Base-by-base conservation (phyloP, 2,797 vertebrate genomes). In the Sebastes alutus region DNA sequence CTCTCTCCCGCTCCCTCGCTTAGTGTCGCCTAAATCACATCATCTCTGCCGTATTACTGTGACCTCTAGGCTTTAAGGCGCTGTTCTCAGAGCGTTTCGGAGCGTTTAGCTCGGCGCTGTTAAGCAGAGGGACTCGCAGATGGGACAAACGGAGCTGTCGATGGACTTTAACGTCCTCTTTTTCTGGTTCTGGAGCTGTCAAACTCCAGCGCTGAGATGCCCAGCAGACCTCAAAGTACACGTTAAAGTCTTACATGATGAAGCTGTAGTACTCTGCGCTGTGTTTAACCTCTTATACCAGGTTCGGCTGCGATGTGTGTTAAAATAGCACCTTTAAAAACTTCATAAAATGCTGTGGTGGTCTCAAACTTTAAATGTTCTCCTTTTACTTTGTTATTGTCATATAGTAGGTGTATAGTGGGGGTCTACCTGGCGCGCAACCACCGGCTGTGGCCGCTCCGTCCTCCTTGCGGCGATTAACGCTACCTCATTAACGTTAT, bases 1-100 rank as follows among this genome's bases (percentile, higher is more conserved):
- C 72, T 59, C 79, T 72, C 65, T 56, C 30, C 35, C 7, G 2
- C 82, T 68, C 14, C 16, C 64, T 73, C 18, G n/a, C 83, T 81
- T 42, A 77, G 54, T 33, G 77, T 68, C 58, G 63, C 35, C 77
- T 55, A 54, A 77, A 88, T 84, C 84, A n/a, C 83, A 67, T 84
- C 82, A 62, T 81, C 79, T 63, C 71, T 7, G 71, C 69, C 52
- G 42, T 32, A 29, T 84, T 30, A 25, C 81, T 35, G 75, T 55
- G 80, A 82, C 80, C 85, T 85, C 33, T 0, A 61, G 71, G 76
- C 79, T 20, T 75, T 52, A 62, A 30, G 75, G 16, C 13, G 22
- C 55, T 2, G 13, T 10, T 74, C 65, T 54, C 33, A 5, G 6
- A 1, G 76, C n/a, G 33, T 65, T 65, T 56, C 2, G 23, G 20